Conservation (phyloP, 1,140 invertebrate species). For the Drosophila burlai region DNA sequence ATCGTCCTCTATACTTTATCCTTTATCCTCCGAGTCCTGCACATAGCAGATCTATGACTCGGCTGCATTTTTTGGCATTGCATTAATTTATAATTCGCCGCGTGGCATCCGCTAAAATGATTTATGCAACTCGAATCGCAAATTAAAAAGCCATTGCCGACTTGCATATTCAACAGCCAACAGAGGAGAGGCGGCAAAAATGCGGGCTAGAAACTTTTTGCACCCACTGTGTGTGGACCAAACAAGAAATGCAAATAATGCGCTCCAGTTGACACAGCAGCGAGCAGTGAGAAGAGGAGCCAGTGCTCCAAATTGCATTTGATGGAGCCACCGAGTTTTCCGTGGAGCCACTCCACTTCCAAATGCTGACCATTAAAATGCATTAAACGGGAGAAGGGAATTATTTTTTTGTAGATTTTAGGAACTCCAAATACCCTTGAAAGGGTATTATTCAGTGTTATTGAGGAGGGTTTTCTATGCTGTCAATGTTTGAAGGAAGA, state of each 20-base stretch:
- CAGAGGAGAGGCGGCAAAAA: neutral
- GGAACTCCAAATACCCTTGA: slow-evolving; percentile 7
- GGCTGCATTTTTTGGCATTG: slow-evolving; percentile 34
- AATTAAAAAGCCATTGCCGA: slow-evolving; percentile 70
- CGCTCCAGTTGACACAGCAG: slow-evolving; percentile 49
- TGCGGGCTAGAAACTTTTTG: slow-evolving; percentile 45
- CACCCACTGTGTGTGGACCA: slow-evolving; percentile 38
- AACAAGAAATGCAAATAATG: slow-evolving; percentile 72
- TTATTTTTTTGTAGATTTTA: neutral
- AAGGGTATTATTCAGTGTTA: neutral
- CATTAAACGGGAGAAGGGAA: slow-evolving; percentile 23
- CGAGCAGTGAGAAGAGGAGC: slow-evolving; percentile 7
- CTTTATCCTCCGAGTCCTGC: slow-evolving; percentile 4
- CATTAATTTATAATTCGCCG: slow-evolving; percentile 79
- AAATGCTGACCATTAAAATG: slow-evolving; percentile 45
- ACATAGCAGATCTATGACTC: slow-evolving; percentile 8
- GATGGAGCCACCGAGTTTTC: slow-evolving; percentile 37
- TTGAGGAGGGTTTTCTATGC: neutral
- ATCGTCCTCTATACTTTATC: slow-evolving; percentile 6
- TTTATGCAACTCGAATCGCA: slow-evolving; percentile 63
- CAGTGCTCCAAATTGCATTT: slow-evolving; percentile 61
- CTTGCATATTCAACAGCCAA: slow-evolving; percentile 39
- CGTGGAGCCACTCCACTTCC: slow-evolving; percentile 1
- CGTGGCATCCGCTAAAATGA: slow-evolving; percentile 55
- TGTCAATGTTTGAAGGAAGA: neutral